Conservation (phyloP, 1,140 invertebrate genomes). For the Drosophila cardini region DNA sequence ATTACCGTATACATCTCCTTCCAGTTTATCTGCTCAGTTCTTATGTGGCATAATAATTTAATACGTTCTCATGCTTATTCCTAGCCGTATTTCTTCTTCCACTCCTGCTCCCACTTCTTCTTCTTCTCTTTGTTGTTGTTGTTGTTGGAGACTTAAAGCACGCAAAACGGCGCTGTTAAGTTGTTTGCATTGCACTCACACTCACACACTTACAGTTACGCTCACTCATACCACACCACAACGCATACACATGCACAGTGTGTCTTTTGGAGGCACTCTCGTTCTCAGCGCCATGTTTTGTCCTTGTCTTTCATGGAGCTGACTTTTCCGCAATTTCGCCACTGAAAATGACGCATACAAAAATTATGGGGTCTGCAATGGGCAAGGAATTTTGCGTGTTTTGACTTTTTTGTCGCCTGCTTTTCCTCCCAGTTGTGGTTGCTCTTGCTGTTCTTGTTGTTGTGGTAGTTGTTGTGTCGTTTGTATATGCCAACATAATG, state of each 20-base stretch:
- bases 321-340: conserved; percentile 49
- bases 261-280: conserved; percentile 13
- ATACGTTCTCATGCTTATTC: conserved; percentile 63
- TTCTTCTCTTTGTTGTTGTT: conserved; percentile 19
- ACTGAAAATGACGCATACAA: conserved; percentile 54
- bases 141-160: conserved; percentile 42
- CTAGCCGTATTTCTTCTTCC: neutral
- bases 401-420: conserved; percentile 20
- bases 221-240: neutral
- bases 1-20: neutral
- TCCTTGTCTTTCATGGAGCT: conserved; percentile 25
- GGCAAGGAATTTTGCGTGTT: conserved; percentile 41
- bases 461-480: conserved; percentile 3
- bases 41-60: conserved; percentile 48
- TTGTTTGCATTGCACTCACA: conserved; percentile 43
- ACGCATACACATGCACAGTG: too few species aligned
- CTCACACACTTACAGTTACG: conserved; percentile 3
- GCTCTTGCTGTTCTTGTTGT: conserved; percentile 2
- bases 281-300: conserved; percentile 1
- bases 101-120: conserved; percentile 1
- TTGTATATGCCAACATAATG: conserved; percentile 34
- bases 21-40: conserved; percentile 8
- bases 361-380: conserved; percentile 40
- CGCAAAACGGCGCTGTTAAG: conserved; percentile 64
- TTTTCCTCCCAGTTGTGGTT: neutral